These are phyloP conservation scores for Scrobipalpa costella DNA, from an alignment of 2,888 invertebrate species.

Conservation along the genomic window DNA sequence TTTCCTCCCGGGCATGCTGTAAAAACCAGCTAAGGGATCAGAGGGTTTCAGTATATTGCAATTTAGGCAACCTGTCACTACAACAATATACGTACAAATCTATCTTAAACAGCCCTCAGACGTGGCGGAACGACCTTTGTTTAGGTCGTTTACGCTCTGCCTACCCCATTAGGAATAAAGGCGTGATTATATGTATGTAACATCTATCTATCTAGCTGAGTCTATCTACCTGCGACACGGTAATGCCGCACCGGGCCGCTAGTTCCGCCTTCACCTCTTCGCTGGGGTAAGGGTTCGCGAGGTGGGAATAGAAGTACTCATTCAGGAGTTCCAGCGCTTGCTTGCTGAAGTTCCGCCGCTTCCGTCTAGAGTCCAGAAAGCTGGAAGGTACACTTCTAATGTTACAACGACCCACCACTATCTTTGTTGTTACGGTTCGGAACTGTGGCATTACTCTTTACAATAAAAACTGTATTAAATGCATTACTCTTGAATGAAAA, in stretches of 20 bases:
- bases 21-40: too few species aligned
- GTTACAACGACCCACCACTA: background rate
- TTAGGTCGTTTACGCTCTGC: too few species aligned
- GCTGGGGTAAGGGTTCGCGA: constrained; percentile 98
- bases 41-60: too few species aligned
- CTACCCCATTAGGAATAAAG: too few species aligned
- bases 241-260: constrained; percentile 97
- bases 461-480: background rate
- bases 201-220: too few species aligned
- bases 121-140: too few species aligned
- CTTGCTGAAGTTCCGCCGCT: constrained; percentile 97
- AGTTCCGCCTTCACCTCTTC: constrained; percentile 99
- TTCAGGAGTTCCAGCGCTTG: constrained; percentile 98
- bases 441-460: background rate
- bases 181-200: too few species aligned
- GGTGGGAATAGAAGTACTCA: constrained; percentile 98
- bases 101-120: too few species aligned
- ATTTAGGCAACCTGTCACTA: too few species aligned
- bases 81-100: too few species aligned
- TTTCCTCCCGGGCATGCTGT: too few species aligned
- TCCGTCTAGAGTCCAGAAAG: constrained; percentile 86
- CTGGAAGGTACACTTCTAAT: constrained; percentile 46
- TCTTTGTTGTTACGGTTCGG: background rate
- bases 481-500: too few species aligned
- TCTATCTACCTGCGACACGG: constrained; percentile 89